These are phyloP conservation scores for Folsomia manolachei DNA, from an alignment of 2,888 invertebrate species.

Conservation along the genomic window DNA sequence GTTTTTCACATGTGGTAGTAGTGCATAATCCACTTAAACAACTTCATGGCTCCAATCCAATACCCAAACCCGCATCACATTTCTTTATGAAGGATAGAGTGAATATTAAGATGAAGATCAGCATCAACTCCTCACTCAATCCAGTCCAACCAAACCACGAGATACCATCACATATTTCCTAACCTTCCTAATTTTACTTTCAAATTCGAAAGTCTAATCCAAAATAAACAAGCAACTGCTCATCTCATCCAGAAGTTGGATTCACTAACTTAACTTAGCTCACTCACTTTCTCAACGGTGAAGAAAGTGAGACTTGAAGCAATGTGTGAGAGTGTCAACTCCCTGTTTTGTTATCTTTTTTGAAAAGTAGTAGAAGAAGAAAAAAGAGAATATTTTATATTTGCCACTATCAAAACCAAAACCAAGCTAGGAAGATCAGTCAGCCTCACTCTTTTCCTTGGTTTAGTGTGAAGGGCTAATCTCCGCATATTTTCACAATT, in stretches of 20 bases:
- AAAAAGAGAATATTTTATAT: constrained; percentile 3
- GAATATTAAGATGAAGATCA: neutral
- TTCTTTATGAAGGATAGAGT: neutral
- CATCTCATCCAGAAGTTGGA: constrained; percentile 12
- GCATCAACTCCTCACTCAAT: neutral
- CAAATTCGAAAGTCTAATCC: neutral
- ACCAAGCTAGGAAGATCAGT: neutral
- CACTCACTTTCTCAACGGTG: neutral
- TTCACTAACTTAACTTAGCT: too few species aligned
- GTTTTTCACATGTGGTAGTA: neutral
- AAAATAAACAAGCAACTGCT: constrained; percentile 1
- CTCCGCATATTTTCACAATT: constrained; percentile 16
- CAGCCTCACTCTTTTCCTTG: neutral
- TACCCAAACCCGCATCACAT: too few species aligned
- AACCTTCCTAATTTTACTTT: neutral
- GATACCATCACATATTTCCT: neutral
- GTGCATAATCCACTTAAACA: neutral
- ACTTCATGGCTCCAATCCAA: too few species aligned
- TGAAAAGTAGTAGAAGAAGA: neutral
- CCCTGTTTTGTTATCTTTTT: neutral
- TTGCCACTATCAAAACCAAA: constrained; percentile 7
- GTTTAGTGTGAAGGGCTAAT: too few species aligned
- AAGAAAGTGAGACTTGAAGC: neutral
- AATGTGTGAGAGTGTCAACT: neutral
- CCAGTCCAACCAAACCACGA: neutral